Base-by-base conservation (phyloP, 2,113 vertebrate genomes). In the Sakesphorus luctuosus region DNA sequence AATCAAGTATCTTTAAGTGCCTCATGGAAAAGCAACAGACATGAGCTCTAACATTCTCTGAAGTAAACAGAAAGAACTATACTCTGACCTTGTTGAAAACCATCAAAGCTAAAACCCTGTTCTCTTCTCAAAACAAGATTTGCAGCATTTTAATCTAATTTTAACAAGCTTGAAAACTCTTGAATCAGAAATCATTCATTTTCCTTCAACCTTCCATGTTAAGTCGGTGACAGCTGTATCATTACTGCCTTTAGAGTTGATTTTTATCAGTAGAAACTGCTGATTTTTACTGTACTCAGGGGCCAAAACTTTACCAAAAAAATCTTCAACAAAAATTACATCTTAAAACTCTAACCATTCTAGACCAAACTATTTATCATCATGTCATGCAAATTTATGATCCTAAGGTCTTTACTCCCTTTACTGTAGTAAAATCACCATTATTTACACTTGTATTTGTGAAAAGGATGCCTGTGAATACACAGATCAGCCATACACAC, bases 121-220 rank as follows among this genome's bases (percentile, higher is more conserved):
- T 79, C 81, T 58, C 28, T 76, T 94, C 89, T 93, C 75, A 87
- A 81, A 85, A 95, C 62, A 77, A 85, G 81, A 76, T 79, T 44
- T 38, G 66, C 80, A 92, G 68, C 46, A 87, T 87, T 86, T 88
- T 50, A 81, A 94, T n/a, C 67, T 71, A 75, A 73, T 91, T 94
- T 94, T 90, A 77, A 53, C 56, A 86, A 95, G 89, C 59, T 84
- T 90, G 81, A 84, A 94, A 92, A 35, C n/a, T 82, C 28, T 26
- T 4, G 12, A 78, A 92, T 96, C 72, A 75, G 52, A 75, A 82
- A 87, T 26, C 28, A 88, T 63, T 66, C 25, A 87, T 72, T 82
- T 85, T 74, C 58, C 33, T 63, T 79, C 81, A 77, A 35, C 43
- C 29, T 84, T 89, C 73, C 67, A 81, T 62, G 62, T 72, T 84